Evolutionary conservation across 2,888 invertebrate species (phyloP).

Genomic region (Argyresthia albistria): DNA sequence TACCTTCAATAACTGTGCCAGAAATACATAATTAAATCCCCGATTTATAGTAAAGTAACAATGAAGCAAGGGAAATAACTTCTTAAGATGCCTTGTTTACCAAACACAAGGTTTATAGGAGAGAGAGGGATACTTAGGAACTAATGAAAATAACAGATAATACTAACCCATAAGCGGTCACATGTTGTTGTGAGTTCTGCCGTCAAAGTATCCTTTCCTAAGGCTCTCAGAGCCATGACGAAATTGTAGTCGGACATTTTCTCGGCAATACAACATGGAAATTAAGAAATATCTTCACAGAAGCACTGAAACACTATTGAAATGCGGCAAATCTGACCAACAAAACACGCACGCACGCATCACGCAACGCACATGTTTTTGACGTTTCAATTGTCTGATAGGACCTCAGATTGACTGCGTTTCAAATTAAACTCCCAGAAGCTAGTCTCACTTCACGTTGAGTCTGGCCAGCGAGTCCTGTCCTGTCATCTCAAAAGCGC

Average conservation of each 20-base stretch:
- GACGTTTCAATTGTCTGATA: constrained; percentile 12
- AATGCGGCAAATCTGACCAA: constrained; percentile 5
- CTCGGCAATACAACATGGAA: constrained; percentile 8
- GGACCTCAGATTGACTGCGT: too few relatives aligned
- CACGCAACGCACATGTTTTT: constrained; percentile 21
- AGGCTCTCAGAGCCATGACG: constrained; percentile 19
- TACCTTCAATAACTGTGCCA: too few relatives aligned
- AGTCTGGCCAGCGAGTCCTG: too few relatives aligned
- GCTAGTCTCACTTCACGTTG: too few relatives aligned
- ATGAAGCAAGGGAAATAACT: too few relatives aligned
- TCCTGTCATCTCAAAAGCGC: too few relatives aligned
- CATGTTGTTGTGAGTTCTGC: constrained; percentile 34
- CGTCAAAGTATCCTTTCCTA: constrained; percentile 21
- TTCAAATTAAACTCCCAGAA: too few relatives aligned
- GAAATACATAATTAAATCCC: too few relatives aligned
- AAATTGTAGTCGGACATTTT: constrained; percentile 26
- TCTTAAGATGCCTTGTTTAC: too few relatives aligned
- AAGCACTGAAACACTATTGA: constrained; percentile 13
- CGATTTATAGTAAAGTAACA: too few relatives aligned
- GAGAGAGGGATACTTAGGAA: background rate
- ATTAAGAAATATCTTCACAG: constrained; percentile 12
- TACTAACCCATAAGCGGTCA: constrained; percentile 10
- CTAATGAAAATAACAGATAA: background rate
- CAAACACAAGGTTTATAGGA: too few relatives aligned
- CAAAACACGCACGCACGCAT: constrained; percentile 12